A percentile compares a stretch with the other conserved stretches of the same genome.
Evolutionary conservation across 2,797 vertebrate species (phyloP).

Genomic region (Amblyraja radiata): DNA sequence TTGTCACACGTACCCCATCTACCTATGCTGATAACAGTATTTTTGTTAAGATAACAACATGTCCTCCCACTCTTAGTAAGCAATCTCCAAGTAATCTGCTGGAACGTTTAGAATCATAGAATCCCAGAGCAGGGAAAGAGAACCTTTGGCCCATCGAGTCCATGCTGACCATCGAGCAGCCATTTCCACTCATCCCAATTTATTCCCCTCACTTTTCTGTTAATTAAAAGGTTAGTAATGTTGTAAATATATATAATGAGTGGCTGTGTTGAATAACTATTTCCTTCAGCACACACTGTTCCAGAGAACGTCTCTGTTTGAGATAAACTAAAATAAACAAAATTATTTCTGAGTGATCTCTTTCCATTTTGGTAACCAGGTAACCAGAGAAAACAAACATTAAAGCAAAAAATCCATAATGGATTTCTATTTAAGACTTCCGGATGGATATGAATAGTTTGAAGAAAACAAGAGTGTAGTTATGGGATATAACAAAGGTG

Average conservation of each 20-base stretch:
- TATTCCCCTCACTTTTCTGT: too few relatives aligned
- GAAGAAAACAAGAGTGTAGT: background rate
- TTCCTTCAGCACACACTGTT: background rate
- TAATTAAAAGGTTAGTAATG: background rate
- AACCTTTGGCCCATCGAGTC: too few relatives aligned
- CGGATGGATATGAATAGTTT: background rate
- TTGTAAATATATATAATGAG: background rate
- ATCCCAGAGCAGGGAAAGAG: too few relatives aligned
- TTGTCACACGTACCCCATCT: background rate
- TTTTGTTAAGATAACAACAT: background rate
- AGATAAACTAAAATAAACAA: background rate
- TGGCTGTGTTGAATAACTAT: background rate
- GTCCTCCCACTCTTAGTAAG: background rate
- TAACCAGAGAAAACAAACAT: background rate
- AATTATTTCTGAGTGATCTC: background rate
- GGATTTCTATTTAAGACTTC: background rate
- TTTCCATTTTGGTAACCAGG: background rate
- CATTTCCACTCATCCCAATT: too few relatives aligned
- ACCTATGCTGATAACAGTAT: background rate
- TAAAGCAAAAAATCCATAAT: background rate
- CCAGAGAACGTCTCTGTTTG: background rate
- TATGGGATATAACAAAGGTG: background rate
- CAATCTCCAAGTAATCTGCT: background rate
- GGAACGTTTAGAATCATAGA: background rate
- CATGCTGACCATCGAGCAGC: too few relatives aligned